Evolutionary conservation across 2,888 invertebrate species (phyloP).

Genomic region (Dione juno): DNA sequence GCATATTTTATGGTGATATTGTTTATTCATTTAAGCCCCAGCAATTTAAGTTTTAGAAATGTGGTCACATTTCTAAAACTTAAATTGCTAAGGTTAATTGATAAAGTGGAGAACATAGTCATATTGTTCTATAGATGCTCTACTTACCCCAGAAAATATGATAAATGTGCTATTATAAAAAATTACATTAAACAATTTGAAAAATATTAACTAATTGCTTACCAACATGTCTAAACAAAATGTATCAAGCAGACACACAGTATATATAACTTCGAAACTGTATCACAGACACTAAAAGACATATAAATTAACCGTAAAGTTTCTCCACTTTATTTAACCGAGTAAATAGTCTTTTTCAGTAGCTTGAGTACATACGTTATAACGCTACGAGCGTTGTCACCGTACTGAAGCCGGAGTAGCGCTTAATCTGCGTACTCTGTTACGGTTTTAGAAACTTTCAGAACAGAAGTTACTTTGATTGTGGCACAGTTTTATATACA

Average conservation of each 20-base stretch:
- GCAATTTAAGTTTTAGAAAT: too few relatives aligned
- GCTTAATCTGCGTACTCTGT: conserved; percentile 33
- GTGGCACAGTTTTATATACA: conserved; percentile 15
- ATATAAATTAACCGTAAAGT: conserved; percentile 18
- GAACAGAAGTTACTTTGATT: conserved; percentile 4
- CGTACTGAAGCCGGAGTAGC: conserved; percentile 56
- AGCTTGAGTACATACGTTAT: conserved; percentile 58
- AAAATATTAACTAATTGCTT: conserved; percentile 16
- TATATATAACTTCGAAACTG: conserved; percentile 8
- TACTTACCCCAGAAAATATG: too few relatives aligned
- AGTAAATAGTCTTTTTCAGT: conserved; percentile 47
- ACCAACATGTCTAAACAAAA: conserved; percentile 25
- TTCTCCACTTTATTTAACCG: conserved; percentile 15
- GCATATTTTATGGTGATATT: too few relatives aligned
- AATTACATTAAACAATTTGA: too few relatives aligned
- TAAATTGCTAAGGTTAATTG: too few relatives aligned
- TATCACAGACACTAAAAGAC: conserved; percentile 25
- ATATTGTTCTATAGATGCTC: too few relatives aligned
- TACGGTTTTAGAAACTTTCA: conserved; percentile 31
- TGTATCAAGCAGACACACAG: neutral
- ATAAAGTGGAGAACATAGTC: too few relatives aligned
- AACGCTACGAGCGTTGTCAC: conserved; percentile 61
- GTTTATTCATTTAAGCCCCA: too few relatives aligned
- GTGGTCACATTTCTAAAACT: too few relatives aligned
- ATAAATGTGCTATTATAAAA: too few relatives aligned